A percentile compares a stretch with the other conserved stretches of the same genome.
Conservation (phyloP, 2,113 vertebrate genomes). For the Elephantulus edwardii region DNA sequence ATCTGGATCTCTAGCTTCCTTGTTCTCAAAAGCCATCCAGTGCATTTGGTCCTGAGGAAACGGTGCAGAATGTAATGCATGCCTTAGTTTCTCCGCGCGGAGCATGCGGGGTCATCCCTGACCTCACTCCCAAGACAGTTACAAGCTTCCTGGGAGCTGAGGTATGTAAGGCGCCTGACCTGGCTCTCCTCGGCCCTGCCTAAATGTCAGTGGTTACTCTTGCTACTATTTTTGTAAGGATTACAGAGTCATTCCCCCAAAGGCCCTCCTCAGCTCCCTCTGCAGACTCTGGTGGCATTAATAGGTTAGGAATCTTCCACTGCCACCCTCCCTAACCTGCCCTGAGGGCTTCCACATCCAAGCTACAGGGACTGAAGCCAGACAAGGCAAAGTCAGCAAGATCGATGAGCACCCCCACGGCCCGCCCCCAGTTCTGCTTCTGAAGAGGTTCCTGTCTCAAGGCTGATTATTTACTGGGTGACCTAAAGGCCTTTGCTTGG, state of each 20-base stretch:
- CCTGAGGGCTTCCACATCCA: not conserved
- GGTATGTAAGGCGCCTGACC: not conserved
- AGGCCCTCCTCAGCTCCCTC: not conserved
- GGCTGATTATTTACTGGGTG: too few species aligned
- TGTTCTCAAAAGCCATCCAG: not conserved
- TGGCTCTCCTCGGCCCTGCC: not conserved
- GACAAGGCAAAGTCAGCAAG: not conserved
- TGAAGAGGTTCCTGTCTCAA: not conserved
- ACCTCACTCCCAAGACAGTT: too few species aligned
- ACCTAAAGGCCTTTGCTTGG: too few species aligned
- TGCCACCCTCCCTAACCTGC: not conserved
- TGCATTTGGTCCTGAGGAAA: not conserved
- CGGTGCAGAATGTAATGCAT: not conserved
- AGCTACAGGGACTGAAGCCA: not conserved
- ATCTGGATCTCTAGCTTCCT: too few species aligned
- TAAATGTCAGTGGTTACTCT: not conserved
- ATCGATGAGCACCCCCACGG: not conserved
- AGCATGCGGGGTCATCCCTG: too few species aligned
- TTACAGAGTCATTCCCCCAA: not conserved
- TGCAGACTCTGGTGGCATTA: not conserved
- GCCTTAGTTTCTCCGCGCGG: not conserved
- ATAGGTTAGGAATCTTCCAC: not conserved
- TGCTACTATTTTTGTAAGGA: slow-evolving; percentile 28
- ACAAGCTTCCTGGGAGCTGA: not conserved
- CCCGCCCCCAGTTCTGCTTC: slow-evolving; percentile 38